Base-by-base conservation (phyloP, 2,888 invertebrate genomes). In the Drosophila fungiperda region DNA sequence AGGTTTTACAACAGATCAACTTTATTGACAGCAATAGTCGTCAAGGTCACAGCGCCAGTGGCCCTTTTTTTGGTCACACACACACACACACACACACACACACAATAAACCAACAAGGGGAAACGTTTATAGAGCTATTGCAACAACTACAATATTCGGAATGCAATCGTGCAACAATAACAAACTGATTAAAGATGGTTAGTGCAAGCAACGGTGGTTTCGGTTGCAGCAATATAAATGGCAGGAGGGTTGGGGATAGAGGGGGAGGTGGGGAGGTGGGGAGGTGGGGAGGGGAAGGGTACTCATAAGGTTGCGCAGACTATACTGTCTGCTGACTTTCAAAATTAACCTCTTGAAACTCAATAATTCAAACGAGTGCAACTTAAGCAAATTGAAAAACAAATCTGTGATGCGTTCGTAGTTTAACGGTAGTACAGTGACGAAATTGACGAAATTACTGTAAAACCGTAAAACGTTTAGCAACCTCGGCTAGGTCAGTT, bases 11-110 rank as follows among this genome's bases (percentile, higher is more conserved):
- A 78, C 71, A 71, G 70, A 60, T 78, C 61, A 68, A 68, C 71
- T 67, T 63, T 72, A 72, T 78, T 72, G 79, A 81, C 81, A 80
- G 67, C 81, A 73, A 80, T 66, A 68, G 35, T n/a, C 84, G 67
- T 84, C 83, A 83, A 83, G 83, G 83, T 83, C 83, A 81, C 70
- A 33, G 38, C 42, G 59, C 57, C 69, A 74, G 48, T 32, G 57
- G 78, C 68, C 81, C 68, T 70, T 70, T 35, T n/a, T 12, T 33
- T 12, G 9, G 17, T 15, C 23, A 40, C 50, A 29, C 45, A 20
- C 26, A 49, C 26, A 17, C 20, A 20, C 35, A 32, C 20, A 33
- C 35, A 40, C 50, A 29, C 45, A n/a, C n/a, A n/a, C n/a, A 20
- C 26, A 49, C 17, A 9, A 29, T 23, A n/a, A 29, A 36, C 33